Base-by-base conservation (phyloP, 2,113 vertebrate genomes). In the Cheilinus undulatus region DNA sequence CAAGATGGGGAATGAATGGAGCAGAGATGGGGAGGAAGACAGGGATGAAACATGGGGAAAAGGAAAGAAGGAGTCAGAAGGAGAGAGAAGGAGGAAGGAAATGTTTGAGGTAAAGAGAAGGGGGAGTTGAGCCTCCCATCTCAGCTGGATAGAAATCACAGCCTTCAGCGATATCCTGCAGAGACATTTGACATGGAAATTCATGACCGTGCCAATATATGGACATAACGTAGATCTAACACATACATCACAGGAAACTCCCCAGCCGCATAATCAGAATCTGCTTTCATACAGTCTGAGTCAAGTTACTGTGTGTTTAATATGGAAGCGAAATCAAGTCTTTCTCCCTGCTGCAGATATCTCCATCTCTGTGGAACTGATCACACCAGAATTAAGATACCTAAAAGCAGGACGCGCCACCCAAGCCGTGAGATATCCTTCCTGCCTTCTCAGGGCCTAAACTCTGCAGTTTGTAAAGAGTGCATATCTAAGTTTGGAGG, bases 101-200 rank as follows among this genome's bases (percentile, higher is more conserved):
- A 69, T 77, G 54, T 38, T 63, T 20, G 71, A 43, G 66, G 62
- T 58, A 43, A 45, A 71, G 51, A 20, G 34, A 15, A 23, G 20
- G 19, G 24, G 8, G 50, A n/a, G 40, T 14, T 49, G 67, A 45
- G 36, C 84, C 50, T 59, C 50, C 65, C 38, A 68, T 72, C 83
- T 82, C 48, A 62, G 80, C 49, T 81, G 83, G 77, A 69, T 75
- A 54, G 61, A 69, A 88, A 80, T 84, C 80, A 81, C 66, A 74
- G 83, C 85, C 81, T 84, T 77, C 43, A 82, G 87, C 86, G 2
- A 45, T 76, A 74, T 78, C 89, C 87, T 73, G 83, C 86, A 72
- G 86, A 76, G 84, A 70, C 62, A 77, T 82, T 62, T 83, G 88
- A 91, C 86, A 89, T 82, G 66, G 72, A 88, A 88, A 88, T 86